Evolutionary conservation across 1,140 invertebrate genomes (phyloP).

Genomic region (Anadara kagoshimensis): DNA sequence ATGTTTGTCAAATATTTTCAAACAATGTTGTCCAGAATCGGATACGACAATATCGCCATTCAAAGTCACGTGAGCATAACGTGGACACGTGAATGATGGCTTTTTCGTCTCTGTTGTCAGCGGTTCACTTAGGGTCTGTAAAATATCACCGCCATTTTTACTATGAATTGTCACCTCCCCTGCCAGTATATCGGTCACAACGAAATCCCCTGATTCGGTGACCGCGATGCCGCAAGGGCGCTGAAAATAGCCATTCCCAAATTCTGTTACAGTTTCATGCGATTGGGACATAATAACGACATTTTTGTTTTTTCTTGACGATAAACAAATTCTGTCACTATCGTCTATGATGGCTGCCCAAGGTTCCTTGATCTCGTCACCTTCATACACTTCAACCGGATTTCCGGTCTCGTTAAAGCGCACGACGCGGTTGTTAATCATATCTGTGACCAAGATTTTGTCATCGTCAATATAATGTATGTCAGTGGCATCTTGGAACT

Average conservation of each 20-base stretch:
- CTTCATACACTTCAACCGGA: neutral
- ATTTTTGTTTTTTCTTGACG: constrained; percentile 32
- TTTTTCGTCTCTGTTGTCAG: neutral
- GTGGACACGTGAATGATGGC: constrained; percentile 39
- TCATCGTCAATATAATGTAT: neutral
- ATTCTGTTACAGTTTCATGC: constrained; percentile 64
- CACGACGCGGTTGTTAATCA: neutral
- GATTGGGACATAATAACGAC: constrained; percentile 40
- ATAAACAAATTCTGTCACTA: constrained; percentile 36
- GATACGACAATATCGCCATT: constrained; percentile 56
- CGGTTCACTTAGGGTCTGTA: constrained; percentile 26
- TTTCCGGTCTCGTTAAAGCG: constrained; percentile 4
- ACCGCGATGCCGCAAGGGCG: constrained; percentile 48
- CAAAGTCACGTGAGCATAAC: constrained; percentile 45
- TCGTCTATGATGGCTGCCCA: constrained; percentile 32
- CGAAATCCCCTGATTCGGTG: constrained; percentile 33
- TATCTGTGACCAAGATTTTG: constrained; percentile 3
- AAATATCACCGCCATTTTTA: constrained; percentile 9
- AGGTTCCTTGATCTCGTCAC: constrained; percentile 31
- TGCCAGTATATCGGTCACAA: constrained; percentile 44
- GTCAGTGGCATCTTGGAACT: constrained; percentile 8
- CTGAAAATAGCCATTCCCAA: constrained; percentile 36
- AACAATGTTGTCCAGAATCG: constrained; percentile 62
- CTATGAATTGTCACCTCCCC: constrained; percentile 39
- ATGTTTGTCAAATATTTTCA: constrained; percentile 58